Base-by-base conservation (phyloP, 2,113 vertebrate genomes). In the Pristiophorus japonicus region DNA sequence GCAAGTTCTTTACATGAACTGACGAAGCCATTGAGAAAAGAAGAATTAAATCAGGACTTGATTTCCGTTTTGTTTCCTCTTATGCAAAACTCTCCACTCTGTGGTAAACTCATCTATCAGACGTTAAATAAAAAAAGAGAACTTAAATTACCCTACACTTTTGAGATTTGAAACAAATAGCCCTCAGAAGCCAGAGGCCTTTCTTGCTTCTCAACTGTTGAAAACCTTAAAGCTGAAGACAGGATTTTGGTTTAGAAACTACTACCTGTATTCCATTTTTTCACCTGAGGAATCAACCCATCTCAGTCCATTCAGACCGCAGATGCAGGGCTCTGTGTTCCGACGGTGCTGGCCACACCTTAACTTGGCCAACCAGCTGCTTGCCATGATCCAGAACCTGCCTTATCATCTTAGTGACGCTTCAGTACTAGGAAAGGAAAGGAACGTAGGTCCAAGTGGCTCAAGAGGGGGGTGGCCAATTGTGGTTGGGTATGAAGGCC, bases 41-140 rank as follows among this genome's bases (percentile, higher is more conserved):
- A 90, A 70, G 27, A 67, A 94, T 70, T 94, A 70, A 94, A 94
- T 94, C 93, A 94, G 93, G 93, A 94, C 66, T 73, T 73, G 66
- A 70, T 94, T 70, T 70, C 67, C 42, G 45, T 94, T 94, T 38
- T 90, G 65, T 70, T 94, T 94, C 42, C 45, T 92, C 88, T 90
- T 90, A 94, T 70, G 66, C 93, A 67, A 67, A 73, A 94, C 93
- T 94, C 42, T 70, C 65, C 22, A 51, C 65, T 67, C 63, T 94
- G 93, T 67, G 93, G 93, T 27, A 94, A 73, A 73, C 65, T 94
- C 92, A 66, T 62, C 92, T 66, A 51, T 38, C 27, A 94, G 73
- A 73, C 66, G 14, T 73, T 94, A 70, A 94, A 94, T 94, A 73
- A 67, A 94, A 67, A 67, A 94, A 70, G 47, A 90, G 87, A 70